Evolutionary conservation across 2,113 vertebrate genomes (phyloP).

Genomic region (Scartelaos histophorus): DNA sequence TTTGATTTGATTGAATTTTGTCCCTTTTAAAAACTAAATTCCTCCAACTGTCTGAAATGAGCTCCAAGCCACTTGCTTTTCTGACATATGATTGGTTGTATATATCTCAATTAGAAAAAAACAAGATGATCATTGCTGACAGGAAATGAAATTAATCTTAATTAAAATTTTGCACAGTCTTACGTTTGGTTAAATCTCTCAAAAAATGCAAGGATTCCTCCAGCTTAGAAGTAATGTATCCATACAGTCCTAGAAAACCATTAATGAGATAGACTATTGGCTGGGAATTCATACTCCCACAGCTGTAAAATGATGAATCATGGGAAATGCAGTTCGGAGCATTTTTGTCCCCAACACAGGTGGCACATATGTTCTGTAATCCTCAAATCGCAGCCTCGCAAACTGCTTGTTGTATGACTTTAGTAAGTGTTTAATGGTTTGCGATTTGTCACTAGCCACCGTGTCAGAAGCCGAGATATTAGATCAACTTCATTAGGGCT

Average conservation of each 20-base stretch:
- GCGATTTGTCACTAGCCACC: not conserved
- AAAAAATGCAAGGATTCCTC: conserved; percentile 36
- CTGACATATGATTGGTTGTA: too few relatives aligned
- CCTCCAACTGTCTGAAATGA: too few relatives aligned
- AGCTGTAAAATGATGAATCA: conserved; percentile 36
- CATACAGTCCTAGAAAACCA: conserved; percentile 65
- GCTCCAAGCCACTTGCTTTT: too few relatives aligned
- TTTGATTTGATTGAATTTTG: too few relatives aligned
- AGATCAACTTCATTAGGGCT: conserved; percentile 42
- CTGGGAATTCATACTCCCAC: conserved; percentile 41
- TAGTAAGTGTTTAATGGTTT: conserved; percentile 1
- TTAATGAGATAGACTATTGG: conserved; percentile 51
- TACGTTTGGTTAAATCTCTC: conserved; percentile 16
- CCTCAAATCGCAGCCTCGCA: not conserved
- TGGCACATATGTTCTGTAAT: not conserved
- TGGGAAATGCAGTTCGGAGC: conserved; percentile 31
- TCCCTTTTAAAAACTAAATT: too few relatives aligned
- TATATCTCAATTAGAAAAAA: too few relatives aligned
- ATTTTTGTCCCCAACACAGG: conserved; percentile 10
- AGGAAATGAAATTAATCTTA: too few relatives aligned
- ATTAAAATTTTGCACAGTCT: too few relatives aligned
- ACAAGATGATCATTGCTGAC: too few relatives aligned
- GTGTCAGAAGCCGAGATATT: conserved; percentile 27
- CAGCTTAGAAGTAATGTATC: conserved; percentile 58
- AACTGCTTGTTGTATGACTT: conserved; percentile 14